Conservation (phyloP, 2,113 vertebrate genomes). For the Herpetotheres cachinnans region DNA sequence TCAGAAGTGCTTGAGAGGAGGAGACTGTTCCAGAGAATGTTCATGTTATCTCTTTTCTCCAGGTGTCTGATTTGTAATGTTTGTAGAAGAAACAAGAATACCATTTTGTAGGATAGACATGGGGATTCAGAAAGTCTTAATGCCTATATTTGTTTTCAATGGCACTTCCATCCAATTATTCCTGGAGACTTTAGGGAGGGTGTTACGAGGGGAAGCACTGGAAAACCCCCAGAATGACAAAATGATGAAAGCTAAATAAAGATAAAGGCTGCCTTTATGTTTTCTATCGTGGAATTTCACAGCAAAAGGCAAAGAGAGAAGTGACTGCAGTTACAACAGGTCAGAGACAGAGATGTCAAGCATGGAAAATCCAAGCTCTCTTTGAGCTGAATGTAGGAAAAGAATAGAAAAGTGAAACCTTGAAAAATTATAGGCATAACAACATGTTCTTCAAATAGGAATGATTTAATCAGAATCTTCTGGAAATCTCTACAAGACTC, state of each 20-base stretch:
- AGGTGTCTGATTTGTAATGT: background rate
- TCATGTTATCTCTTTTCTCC: background rate
- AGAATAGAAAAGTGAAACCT: background rate
- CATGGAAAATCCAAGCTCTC: background rate
- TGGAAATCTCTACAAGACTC: background rate
- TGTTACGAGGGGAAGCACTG: background rate
- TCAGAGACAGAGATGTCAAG: background rate
- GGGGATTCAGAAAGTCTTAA: background rate
- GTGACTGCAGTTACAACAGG: background rate
- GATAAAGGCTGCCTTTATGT: too few relatives aligned
- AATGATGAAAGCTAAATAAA: background rate
- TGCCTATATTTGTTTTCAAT: background rate
- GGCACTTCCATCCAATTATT: background rate
- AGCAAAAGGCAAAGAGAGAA: background rate
- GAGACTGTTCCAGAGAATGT: background rate
- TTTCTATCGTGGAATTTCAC: background rate
- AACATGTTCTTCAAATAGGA: accelerated
- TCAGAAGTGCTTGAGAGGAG: background rate
- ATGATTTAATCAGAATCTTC: background rate
- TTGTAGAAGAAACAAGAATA: background rate
- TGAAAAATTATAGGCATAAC: background rate
- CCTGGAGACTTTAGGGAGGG: background rate
- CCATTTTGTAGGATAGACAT: background rate
- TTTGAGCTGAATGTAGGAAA: background rate
- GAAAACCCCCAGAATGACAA: background rate